These are phyloP conservation scores for Macrostomum cliftonense DNA, from an alignment of 2,888 invertebrate genomes.

Conservation along the genomic window DNA sequence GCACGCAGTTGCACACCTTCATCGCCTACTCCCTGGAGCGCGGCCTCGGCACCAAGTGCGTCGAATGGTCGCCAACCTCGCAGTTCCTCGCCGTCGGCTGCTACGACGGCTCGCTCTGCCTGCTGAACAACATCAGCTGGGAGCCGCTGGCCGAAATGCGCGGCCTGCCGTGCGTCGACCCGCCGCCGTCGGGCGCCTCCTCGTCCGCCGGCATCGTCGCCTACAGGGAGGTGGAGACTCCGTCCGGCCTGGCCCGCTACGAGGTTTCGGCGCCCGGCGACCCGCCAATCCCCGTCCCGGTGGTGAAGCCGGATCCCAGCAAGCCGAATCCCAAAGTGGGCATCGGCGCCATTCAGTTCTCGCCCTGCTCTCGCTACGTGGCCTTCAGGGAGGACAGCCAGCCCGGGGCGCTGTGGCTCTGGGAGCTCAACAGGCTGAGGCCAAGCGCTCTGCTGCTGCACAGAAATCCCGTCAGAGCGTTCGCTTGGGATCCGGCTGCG, in stretches of 20 bases:
- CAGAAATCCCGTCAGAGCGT: slow-evolving; percentile 30
- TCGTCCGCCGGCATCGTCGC: slow-evolving; percentile 17
- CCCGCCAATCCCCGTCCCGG: slow-evolving; percentile 19
- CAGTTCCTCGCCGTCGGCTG: slow-evolving; percentile 39
- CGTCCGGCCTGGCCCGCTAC: slow-evolving; percentile 10
- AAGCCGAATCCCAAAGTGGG: slow-evolving; percentile 34
- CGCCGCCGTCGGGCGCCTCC: not conserved
- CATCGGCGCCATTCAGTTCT: slow-evolving; percentile 28
- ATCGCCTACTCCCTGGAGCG: slow-evolving; percentile 23
- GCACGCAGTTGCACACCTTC: slow-evolving; percentile 32
- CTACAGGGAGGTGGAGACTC: slow-evolving; percentile 23
- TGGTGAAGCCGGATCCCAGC: slow-evolving; percentile 26
- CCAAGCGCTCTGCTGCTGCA: slow-evolving; percentile 33
- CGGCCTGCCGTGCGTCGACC: slow-evolving; percentile 18
- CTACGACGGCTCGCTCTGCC: slow-evolving; percentile 33
- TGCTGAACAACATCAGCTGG: slow-evolving; percentile 38
- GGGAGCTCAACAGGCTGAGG: slow-evolving; percentile 28
- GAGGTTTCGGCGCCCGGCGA: slow-evolving; percentile 19
- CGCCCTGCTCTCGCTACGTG: slow-evolving; percentile 31
- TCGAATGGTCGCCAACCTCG: slow-evolving; percentile 36
- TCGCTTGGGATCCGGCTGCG: slow-evolving; percentile 31
- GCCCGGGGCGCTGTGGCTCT: slow-evolving; percentile 37
- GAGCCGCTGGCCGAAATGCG: slow-evolving; percentile 25
- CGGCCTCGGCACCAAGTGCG: slow-evolving; percentile 34
- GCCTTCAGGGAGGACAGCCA: slow-evolving; percentile 33